Evolutionary conservation across 2,113 vertebrate genomes (phyloP).

Genomic region (Glaucidium brasilianum): DNA sequence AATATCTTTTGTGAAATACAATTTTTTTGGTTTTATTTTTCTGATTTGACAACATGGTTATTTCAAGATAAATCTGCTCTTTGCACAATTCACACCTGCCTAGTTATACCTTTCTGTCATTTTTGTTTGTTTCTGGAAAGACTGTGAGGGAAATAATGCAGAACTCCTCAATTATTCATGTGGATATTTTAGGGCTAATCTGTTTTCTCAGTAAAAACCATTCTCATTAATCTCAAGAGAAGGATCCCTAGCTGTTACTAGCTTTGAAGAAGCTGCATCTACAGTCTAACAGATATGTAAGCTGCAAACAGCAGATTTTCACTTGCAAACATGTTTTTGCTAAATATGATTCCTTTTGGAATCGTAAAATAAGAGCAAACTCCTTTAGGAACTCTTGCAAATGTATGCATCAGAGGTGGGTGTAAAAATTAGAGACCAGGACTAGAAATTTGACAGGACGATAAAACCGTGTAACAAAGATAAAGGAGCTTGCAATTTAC

Average conservation of each 20-base stretch:
- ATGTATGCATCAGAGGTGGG: neutral
- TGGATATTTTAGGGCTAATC: neutral
- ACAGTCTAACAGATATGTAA: neutral
- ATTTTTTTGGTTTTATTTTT: neutral
- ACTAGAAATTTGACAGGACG: neutral
- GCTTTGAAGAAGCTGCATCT: neutral
- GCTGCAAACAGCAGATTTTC: neutral
- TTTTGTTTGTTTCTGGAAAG: neutral
- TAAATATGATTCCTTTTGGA: neutral
- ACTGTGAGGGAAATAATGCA: neutral
- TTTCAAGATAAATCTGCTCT: neutral
- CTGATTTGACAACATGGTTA: neutral
- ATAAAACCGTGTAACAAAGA: neutral
- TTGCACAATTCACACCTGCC: neutral
- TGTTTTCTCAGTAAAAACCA: neutral
- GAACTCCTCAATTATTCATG: neutral
- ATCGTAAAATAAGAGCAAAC: neutral
- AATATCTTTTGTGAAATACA: neutral
- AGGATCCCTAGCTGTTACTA: neutral
- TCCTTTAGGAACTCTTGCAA: neutral
- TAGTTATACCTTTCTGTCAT: neutral
- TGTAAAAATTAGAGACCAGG: neutral
- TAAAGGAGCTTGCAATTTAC: neutral
- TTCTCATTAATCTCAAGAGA: neutral
- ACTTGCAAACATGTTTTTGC: neutral